Percentiles rank a stretch among this genome's conserved stretches.
Conservation (phyloP, 2,113 vertebrate species). For the Ciconia maguari region DNA sequence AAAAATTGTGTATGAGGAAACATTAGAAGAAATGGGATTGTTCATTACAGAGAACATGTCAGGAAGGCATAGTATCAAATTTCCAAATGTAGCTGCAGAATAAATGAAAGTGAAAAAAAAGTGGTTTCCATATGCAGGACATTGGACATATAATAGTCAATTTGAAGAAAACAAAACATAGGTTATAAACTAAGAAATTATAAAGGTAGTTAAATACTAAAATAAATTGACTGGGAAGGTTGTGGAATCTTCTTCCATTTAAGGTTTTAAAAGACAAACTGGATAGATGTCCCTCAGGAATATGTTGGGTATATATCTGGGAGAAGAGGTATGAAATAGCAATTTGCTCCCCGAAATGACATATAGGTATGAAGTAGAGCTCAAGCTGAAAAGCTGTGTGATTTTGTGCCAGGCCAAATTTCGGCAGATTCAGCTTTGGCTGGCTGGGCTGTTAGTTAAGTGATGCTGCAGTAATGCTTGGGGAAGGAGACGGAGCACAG, state of each 20-base stretch:
- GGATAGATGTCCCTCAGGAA: background rate
- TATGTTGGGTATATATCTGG: background rate
- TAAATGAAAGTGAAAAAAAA: background rate
- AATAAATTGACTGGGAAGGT: background rate
- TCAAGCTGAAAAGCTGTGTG: background rate
- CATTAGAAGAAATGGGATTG: background rate
- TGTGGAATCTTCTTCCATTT: background rate
- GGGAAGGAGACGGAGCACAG: background rate
- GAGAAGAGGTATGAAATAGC: background rate
- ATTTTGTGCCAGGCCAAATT: background rate
- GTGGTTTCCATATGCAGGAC: background rate
- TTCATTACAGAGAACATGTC: background rate
- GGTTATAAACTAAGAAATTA: background rate
- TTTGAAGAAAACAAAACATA: background rate
- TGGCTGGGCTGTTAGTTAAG: background rate
- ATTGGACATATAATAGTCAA: background rate
- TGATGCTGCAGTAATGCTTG: background rate
- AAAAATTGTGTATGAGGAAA: background rate
- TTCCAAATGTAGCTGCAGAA: background rate
- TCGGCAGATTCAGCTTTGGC: background rate
- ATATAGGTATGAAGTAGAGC: background rate
- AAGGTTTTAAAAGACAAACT: background rate
- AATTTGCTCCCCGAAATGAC: background rate
- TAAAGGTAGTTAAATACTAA: background rate
- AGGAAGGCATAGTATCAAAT: background rate